These are phyloP conservation scores for Homarus americanus DNA, from an alignment of 1,140 invertebrate genomes.

Conservation along the genomic window DNA sequence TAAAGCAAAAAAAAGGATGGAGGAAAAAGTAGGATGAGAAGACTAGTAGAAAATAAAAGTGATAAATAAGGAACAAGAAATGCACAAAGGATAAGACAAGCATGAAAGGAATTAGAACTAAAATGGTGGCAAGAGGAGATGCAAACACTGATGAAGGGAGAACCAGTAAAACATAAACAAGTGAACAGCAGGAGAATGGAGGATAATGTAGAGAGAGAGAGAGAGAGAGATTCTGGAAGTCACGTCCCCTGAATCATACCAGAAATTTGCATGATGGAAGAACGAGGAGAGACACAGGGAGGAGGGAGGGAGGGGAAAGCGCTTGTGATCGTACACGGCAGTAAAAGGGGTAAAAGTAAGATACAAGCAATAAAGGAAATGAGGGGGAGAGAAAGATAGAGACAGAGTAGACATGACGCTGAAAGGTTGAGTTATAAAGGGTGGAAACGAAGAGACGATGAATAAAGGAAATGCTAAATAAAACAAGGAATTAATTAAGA, in stretches of 20 bases:
- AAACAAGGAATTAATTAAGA: not conserved
- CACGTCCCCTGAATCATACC: not conserved
- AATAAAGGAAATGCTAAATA: not conserved
- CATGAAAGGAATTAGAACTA: no score
- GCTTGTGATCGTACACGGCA: not conserved
- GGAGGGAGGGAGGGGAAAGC: not conserved
- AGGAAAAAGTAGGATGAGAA: no score
- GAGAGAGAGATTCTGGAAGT: not conserved
- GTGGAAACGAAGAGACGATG: not conserved
- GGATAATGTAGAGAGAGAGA: not conserved
- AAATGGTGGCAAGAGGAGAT: no score
- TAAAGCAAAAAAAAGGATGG: no score
- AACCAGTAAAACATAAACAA: no score
- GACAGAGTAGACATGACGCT: no score
- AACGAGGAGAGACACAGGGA: not conserved
- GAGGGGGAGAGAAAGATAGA: constrained; percentile 9
- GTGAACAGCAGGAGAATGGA: no score
- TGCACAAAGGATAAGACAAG: no score
- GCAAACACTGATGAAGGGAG: no score
- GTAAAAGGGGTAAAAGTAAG: not conserved
- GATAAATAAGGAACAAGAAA: no score
- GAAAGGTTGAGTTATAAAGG: not conserved
- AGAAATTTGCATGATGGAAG: not conserved
- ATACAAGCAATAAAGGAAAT: not conserved
- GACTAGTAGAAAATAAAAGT: no score